Evolutionary conservation across 2,797 vertebrate genomes (phyloP), one percentile per base, ranked within the genome.

Genomic region (Galagoides demidoff): DNA sequence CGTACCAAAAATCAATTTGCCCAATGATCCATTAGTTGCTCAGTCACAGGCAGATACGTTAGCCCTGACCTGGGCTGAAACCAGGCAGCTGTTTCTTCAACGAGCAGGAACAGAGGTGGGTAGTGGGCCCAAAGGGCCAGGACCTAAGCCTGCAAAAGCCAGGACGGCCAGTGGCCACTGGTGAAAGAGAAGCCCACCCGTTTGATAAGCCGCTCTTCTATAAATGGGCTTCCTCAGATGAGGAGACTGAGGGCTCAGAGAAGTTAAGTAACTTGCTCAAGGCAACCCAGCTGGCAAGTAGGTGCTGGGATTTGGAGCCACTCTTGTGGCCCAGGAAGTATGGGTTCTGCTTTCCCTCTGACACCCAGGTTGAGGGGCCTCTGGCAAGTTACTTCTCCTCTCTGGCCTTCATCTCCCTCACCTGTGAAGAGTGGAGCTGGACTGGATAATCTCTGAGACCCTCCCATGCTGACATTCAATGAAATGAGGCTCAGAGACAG

Each of bases 1-100:
- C 76, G 90, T 76, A 79, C 81, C 12, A 12, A 89, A 82, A 95
- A 66, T 86, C 81, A 43, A 59, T 94, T 84, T 89, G 63, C 78
- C 52, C 94, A 83, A 0, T 66, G 79, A 85, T 64, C 68, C n/a
- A 1, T 64, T 39, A 31, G 49, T 68, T 5, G 3, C 43, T 37
- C 84, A 57, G 76, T 25, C 61, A 88, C 17, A 43, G 59, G 77
- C 77, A 71, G 73, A 66, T 13, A 29, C 85, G 13, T 57, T 2
- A 22, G 79, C 39, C 64, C 68, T 1, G 16, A 25, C 39, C 83
- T 31, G 39, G 61, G 61, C 29, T 73, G 78, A 52, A 87, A 23
- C 39, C 77, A 27, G 16, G 16, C 23, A 22, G 9, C 34, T 13
- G 4, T 31, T 43, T 71, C 8, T 10, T 73, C 25, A 45, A 85